phyloP scores from a whole-genome alignment of 2,113 vertebrate genomes.

The Heterocephalus glaber region DNA sequence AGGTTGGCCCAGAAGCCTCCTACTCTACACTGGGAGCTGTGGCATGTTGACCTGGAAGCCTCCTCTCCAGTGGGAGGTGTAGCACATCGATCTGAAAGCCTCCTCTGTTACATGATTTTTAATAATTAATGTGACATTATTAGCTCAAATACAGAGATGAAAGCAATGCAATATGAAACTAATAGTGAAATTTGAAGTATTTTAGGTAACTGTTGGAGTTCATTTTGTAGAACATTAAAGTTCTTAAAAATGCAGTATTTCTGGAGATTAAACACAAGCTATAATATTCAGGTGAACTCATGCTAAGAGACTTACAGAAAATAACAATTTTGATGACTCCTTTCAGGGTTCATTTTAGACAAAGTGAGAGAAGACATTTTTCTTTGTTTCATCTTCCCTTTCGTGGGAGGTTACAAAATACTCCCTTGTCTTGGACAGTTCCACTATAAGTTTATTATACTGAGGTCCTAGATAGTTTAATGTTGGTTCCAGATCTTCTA shows the following conservation, averaged over 20 bases:
- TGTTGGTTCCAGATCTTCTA: neutral
- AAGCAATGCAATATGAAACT: neutral
- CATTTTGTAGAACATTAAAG: neutral
- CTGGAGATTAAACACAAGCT: conserved; percentile 5
- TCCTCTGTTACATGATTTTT: too few relatives aligned
- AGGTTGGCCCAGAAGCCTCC: too few relatives aligned
- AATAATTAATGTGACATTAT: neutral
- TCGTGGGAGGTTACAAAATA: neutral
- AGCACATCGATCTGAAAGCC: too few relatives aligned
- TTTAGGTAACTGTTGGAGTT: neutral
- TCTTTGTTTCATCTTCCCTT: neutral
- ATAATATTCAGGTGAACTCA: neutral
- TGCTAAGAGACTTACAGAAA: neutral
- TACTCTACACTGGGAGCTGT: too few relatives aligned
- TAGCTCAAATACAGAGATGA: neutral
- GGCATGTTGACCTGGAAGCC: too few relatives aligned
- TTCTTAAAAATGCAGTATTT: neutral
- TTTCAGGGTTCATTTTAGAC: neutral
- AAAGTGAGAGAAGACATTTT: neutral
- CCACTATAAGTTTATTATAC: neutral
- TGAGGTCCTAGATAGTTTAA: neutral
- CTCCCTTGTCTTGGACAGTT: neutral
- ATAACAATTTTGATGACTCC: neutral
- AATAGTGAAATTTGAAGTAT: conserved; percentile 20
- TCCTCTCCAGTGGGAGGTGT: too few relatives aligned